phyloP scores from a whole-genome alignment of 2,113 vertebrate species.

The Menura novaehollandiae region DNA sequence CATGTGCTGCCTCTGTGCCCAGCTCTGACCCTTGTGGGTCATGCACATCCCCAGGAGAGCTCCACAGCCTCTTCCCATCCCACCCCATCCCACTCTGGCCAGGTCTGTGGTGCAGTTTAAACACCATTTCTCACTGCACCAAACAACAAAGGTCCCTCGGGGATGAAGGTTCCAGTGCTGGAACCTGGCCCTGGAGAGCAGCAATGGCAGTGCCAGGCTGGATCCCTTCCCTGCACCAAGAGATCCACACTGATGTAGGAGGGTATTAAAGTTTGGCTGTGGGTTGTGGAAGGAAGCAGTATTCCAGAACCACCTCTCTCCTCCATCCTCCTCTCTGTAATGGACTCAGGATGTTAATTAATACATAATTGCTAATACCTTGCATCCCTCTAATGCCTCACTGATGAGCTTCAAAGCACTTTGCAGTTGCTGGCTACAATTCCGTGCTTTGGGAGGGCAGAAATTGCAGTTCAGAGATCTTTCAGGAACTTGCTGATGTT shows the following conservation, averaged over 20 bases:
- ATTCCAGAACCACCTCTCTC: not conserved
- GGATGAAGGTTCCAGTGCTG: rapidly evolving
- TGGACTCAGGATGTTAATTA: slow-evolving; percentile 29
- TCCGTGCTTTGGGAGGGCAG: not conserved
- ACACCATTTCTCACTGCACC: not conserved
- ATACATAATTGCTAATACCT: not conserved
- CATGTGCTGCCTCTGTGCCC: not conserved
- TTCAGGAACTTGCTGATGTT: not conserved
- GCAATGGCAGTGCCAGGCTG: not conserved
- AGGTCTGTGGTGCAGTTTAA: not conserved
- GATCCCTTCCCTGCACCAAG: not conserved
- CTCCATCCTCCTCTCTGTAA: not conserved
- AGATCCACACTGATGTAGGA: not conserved
- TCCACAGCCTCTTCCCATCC: not conserved
- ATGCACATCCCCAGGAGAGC: not conserved
- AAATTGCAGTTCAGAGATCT: not conserved
- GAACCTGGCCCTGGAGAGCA: not conserved
- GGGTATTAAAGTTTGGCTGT: not conserved
- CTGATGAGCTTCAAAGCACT: not conserved
- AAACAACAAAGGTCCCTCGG: not conserved
- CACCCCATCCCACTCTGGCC: not conserved
- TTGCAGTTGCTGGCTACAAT: not conserved
- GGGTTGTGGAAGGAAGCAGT: not conserved
- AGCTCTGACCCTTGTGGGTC: not conserved
- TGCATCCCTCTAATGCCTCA: not conserved